Conservation (phyloP, 2,797 vertebrate genomes). For the Brachyrhaphis roseni region DNA sequence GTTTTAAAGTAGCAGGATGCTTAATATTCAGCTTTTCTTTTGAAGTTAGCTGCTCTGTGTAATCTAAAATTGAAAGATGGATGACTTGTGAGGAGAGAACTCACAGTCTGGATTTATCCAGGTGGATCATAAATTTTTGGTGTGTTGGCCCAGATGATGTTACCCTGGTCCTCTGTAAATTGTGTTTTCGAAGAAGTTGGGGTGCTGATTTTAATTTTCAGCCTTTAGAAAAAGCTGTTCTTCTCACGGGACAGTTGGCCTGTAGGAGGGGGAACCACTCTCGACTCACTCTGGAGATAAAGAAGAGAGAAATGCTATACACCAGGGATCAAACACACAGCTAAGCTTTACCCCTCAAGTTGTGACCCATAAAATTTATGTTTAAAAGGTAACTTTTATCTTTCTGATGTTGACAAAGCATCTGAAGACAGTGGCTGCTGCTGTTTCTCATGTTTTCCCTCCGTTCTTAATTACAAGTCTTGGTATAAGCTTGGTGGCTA, state of each 20-base stretch:
- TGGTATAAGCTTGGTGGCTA: conserved; percentile 39
- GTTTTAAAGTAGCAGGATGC: conserved; percentile 25
- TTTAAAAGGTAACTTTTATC: conserved; percentile 53
- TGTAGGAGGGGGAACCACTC: conserved; percentile 42
- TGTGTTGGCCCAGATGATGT: conserved; percentile 34
- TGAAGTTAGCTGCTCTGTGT: conserved; percentile 12
- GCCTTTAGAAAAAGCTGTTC: conserved; percentile 55
- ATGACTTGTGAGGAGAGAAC: background rate
- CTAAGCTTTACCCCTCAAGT: conserved; percentile 35
- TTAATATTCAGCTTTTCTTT: conserved; percentile 30
- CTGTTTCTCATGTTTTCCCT: conserved; percentile 43
- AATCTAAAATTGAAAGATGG: conserved; percentile 19
- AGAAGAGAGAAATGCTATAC: conserved; percentile 49
- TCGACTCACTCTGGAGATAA: conserved; percentile 52
- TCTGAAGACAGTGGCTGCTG: conserved; percentile 33
- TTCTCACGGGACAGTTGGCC: conserved; percentile 61
- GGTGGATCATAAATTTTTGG: conserved; percentile 27
- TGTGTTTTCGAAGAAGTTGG: conserved; percentile 50
- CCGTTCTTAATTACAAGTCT: conserved; percentile 63
- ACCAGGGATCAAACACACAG: conserved; percentile 33
- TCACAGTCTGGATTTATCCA: conserved; percentile 15
- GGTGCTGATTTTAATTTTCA: conserved; percentile 70
- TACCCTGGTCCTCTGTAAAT: conserved; percentile 46
- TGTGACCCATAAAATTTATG: conserved; percentile 34
- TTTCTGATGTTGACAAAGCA: conserved; percentile 60